phyloP scores from a whole-genome alignment of 2,888 invertebrate genomes.

The Drosophila dives region DNA sequence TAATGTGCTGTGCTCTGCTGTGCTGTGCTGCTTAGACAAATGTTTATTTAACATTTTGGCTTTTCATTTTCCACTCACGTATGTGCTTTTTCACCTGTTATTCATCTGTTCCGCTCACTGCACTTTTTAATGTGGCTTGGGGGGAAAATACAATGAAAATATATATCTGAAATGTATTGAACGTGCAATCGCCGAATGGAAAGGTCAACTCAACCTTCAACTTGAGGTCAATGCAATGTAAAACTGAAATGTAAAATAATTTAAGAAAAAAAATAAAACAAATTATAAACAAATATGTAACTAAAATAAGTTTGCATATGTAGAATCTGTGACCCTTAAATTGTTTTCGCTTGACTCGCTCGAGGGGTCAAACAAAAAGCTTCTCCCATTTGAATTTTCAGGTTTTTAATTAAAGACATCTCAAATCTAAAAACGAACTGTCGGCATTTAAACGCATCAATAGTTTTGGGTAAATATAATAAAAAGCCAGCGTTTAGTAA shows the following conservation, averaged over 20 bases:
- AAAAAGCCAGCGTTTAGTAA: constrained; percentile 29
- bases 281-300: neutral
- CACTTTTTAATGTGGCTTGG: constrained; percentile 35
- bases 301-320: neutral
- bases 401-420: constrained; percentile 35
- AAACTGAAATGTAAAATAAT: neutral
- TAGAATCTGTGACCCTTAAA: constrained; percentile 6
- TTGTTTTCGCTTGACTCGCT: constrained; percentile 32
- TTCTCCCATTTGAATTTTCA: constrained; percentile 19
- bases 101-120: constrained; percentile 38
- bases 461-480: constrained; percentile 33
- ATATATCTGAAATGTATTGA: constrained; percentile 20
- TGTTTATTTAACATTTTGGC: constrained; percentile 65
- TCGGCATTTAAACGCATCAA: constrained; percentile 38
- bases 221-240: neutral
- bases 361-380: constrained; percentile 40
- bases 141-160: constrained; percentile 3
- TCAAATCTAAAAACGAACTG: neutral
- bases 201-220: constrained; percentile 3
- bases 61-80: constrained; percentile 59
- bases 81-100: constrained; percentile 55
- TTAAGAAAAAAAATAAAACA: neutral
- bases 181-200: constrained; percentile 3
- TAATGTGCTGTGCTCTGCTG: neutral
- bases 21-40: constrained; percentile 46